Conservation (phyloP, 30 jellyfish, hydroid and myxozoan species). For the Aurelia aurita complex sp. Pacific region DNA sequence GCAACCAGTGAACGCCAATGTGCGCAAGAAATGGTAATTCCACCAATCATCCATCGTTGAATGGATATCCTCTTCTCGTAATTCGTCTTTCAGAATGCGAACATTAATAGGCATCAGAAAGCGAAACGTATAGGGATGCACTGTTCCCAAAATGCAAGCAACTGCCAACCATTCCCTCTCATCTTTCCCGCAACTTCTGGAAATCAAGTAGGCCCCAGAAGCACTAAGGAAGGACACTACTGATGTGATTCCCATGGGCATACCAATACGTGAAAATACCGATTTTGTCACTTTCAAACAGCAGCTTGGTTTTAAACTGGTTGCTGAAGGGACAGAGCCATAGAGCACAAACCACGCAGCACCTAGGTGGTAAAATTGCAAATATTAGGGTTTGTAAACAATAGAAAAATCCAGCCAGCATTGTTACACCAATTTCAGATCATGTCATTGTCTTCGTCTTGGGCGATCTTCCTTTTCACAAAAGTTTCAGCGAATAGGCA, state of each 20-base stretch:
- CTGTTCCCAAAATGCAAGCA: conserved; percentile 34
- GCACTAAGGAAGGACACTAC: conserved; percentile 27
- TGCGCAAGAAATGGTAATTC: conserved; percentile 42
- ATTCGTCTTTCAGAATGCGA: conserved; percentile 37
- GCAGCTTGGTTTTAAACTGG: conserved; percentile 60
- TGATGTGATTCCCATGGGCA: conserved; percentile 33
- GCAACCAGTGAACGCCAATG: conserved; percentile 57
- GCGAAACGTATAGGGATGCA: conserved; percentile 30
- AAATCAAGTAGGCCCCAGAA: conserved; percentile 35
- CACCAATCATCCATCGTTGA: conserved; percentile 51
- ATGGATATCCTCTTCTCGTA: conserved; percentile 48
- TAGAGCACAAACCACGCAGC: conserved; percentile 56
- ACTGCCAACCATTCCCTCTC: conserved; percentile 52
- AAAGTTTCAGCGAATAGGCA: too few species aligned
- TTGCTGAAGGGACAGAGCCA: conserved; percentile 60
- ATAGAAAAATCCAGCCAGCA: too few species aligned
- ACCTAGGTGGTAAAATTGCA: background rate
- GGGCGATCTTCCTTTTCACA: too few species aligned
- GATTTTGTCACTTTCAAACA: conserved; percentile 52
- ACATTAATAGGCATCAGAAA: conserved; percentile 44
- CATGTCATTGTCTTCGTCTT: too few species aligned
- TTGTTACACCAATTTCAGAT: too few species aligned
- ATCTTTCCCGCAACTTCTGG: conserved; percentile 11
- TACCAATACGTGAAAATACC: conserved; percentile 34
- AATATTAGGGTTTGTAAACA: background rate